Evolutionary conservation across 1,140 invertebrate species (phyloP).

Genomic region (Atta colombica): DNA sequence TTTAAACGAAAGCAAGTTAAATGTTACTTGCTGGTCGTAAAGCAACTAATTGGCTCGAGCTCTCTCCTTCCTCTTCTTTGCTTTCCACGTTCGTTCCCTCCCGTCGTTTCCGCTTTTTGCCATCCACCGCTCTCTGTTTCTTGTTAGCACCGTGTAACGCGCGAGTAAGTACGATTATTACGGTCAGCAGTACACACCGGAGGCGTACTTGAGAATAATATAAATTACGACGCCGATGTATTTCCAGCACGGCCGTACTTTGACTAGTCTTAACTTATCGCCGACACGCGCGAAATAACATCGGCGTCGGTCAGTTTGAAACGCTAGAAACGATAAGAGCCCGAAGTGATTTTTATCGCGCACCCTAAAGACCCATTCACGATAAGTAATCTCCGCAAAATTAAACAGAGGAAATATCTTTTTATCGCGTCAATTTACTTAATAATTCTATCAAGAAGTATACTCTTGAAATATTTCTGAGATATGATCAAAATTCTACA

Average conservation of each 20-base stretch:
- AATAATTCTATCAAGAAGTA: neutral
- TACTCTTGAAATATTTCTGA: neutral
- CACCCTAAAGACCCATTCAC: neutral
- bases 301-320: conserved; percentile 31
- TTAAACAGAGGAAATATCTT: neutral
- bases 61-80: neutral
- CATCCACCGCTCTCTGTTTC: conserved; percentile 51
- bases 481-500: neutral
- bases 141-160: conserved; percentile 64
- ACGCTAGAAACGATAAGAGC: conserved; percentile 1
- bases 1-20: conserved; percentile 50
- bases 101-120: conserved; percentile 51
- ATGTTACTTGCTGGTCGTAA: conserved; percentile 55
- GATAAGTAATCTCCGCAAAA: conserved; percentile 10
- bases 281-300: conserved; percentile 52
- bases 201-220: conserved; percentile 57
- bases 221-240: conserved; percentile 57
- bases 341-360: conserved; percentile 19
- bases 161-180: conserved; percentile 62
- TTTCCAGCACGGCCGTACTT: conserved; percentile 49
- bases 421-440: neutral
- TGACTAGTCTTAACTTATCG: conserved; percentile 59
- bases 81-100: neutral
- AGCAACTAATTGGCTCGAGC: conserved; percentile 57
- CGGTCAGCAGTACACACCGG: conserved; percentile 56